These are phyloP conservation scores for Archips crataeganus DNA, from an alignment of 2,888 invertebrate genomes.

Conservation along the genomic window DNA sequence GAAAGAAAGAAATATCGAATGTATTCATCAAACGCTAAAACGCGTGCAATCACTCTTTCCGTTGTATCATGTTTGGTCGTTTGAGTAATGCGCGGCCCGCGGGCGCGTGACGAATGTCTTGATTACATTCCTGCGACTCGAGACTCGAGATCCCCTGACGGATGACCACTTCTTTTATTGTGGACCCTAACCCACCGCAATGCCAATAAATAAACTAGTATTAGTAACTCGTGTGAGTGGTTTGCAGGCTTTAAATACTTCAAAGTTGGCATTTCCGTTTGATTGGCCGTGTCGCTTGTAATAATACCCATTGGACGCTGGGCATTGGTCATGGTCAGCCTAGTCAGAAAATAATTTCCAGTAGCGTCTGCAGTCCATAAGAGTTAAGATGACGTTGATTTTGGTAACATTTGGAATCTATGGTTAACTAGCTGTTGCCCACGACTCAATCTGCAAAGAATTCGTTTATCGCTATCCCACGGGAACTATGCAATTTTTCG, in stretches of 20 bases:
- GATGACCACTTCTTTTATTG: slow-evolving; percentile 74
- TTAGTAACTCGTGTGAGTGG: slow-evolving; percentile 45
- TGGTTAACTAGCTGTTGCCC: too few relatives aligned
- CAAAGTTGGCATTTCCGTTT: neutral
- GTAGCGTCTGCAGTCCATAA: too few relatives aligned
- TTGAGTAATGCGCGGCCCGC: slow-evolving; percentile 58
- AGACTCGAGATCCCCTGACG: slow-evolving; percentile 60
- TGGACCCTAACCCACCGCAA: slow-evolving; percentile 55
- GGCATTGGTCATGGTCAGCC: neutral
- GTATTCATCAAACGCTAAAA: slow-evolving; percentile 64
- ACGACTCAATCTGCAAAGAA: too few relatives aligned
- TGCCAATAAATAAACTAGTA: slow-evolving; percentile 62
- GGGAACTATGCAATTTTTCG: too few relatives aligned
- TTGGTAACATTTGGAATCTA: too few relatives aligned
- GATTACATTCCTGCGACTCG: slow-evolving; percentile 74
- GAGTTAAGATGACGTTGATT: too few relatives aligned
- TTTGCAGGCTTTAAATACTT: neutral
- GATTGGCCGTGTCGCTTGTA: too few relatives aligned
- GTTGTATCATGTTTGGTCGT: slow-evolving; percentile 52
- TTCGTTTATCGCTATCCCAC: too few relatives aligned
- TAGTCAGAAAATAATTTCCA: neutral
- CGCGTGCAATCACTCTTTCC: slow-evolving; percentile 60
- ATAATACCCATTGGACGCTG: too few relatives aligned
- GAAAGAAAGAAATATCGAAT: slow-evolving; percentile 42
- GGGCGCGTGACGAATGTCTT: slow-evolving; percentile 71